phyloP scores from a whole-genome alignment of 2,888 invertebrate species.

The Lochmaea crataegi region DNA sequence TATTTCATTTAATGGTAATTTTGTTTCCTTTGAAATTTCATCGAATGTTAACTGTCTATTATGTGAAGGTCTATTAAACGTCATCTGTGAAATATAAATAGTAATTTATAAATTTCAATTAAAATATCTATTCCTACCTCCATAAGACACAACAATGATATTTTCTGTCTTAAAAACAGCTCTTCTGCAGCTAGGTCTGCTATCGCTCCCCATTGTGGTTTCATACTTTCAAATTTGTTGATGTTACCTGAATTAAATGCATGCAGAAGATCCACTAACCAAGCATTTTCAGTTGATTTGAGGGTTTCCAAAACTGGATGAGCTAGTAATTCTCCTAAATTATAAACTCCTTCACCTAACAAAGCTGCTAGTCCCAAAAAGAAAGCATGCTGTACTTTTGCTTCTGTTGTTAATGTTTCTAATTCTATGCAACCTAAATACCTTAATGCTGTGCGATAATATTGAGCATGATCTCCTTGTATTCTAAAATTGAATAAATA shows the following conservation, averaged over 20 bases:
- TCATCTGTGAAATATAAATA: slow-evolving; percentile 76
- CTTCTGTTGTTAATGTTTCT: slow-evolving; percentile 72
- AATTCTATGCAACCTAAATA: slow-evolving; percentile 77
- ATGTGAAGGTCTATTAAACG: slow-evolving; percentile 92
- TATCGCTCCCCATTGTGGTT: slow-evolving; percentile 80
- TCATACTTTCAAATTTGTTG: slow-evolving; percentile 78
- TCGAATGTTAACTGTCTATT: slow-evolving; percentile 87
- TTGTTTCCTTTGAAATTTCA: slow-evolving; percentile 89
- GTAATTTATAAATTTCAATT: not conserved
- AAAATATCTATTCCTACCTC: slow-evolving; percentile 71
- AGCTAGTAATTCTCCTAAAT: slow-evolving; percentile 95
- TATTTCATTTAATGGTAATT: slow-evolving; percentile 86
- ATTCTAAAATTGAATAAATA: slow-evolving; percentile 63
- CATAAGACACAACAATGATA: slow-evolving; percentile 95
- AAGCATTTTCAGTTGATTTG: slow-evolving; percentile 82
- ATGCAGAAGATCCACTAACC: slow-evolving; percentile 87
- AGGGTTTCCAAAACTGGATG: slow-evolving; percentile 93
- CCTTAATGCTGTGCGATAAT: slow-evolving; percentile 93
- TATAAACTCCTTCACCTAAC: slow-evolving; percentile 94
- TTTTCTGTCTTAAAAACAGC: slow-evolving; percentile 87
- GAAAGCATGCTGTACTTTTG: slow-evolving; percentile 85
- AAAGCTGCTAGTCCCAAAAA: slow-evolving; percentile 94
- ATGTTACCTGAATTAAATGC: slow-evolving; percentile 91
- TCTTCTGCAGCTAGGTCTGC: slow-evolving; percentile 88
- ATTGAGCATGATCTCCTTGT: slow-evolving; percentile 91